Evolutionary conservation across 2,113 vertebrate genomes (phyloP), one percentile per base, ranked within the genome.

Genomic region (Asarcornis scutulata): DNA sequence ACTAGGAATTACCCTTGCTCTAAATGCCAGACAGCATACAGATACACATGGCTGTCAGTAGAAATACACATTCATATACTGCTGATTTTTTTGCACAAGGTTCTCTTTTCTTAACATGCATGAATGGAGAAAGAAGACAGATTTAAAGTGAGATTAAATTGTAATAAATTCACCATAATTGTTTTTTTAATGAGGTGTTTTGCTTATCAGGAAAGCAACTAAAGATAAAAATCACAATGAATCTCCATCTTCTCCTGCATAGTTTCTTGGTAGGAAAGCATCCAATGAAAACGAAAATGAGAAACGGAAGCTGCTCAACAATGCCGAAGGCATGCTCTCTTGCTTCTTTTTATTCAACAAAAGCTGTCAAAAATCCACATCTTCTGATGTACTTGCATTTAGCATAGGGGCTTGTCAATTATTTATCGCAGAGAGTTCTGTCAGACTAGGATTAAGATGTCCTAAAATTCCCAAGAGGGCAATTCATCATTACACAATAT

Each of bases 391-490:
- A 60, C 91, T 97, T 96, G 86, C 84, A 97, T 98, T 98, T 97
- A 97, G 91, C 94, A 97, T 56, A 92, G 58, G 69, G 73, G 66
- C 38, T 97, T 92, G 83, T 86, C 80, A 52, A 97, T 98, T 98
- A 98, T 98, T 98, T 97, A 98, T 98, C 0, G 1, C 85, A 93
- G 80, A 90, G 83, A 94, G 64, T 87, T 97, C 97, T 98, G 97
- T 97, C 97, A 97, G 86, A 69, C 74, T 95, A 95, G 96, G 97
- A 98, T 98, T 98, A 98, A 98, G 98, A 98, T 92, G 88, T 98
- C 95, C 96, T 96, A 91, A 97, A 97, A 97, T 92, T 93, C 97
- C 94, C 97, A 93, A 67, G 91, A 94, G 98, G 56, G 91, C 94
- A 96, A 98, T 98, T 97, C 97, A 98, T 98, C 98, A 98, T 94